Conservation (phyloP, 2,113 vertebrate genomes). For the Taurulus bubalis region DNA sequence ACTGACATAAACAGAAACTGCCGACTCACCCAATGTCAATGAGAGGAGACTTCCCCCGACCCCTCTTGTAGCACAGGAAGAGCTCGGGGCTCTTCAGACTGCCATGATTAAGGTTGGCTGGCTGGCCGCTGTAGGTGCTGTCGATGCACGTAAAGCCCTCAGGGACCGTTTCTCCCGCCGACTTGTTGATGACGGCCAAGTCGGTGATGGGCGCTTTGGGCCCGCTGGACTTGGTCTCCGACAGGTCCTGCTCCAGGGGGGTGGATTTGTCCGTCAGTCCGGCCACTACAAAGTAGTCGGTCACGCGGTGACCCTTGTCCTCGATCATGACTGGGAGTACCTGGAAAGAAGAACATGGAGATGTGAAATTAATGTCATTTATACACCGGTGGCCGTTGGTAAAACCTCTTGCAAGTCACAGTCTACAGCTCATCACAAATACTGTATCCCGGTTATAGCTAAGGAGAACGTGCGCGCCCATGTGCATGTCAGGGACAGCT, state of each 20-base stretch:
- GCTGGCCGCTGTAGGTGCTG: slow-evolving; percentile 91
- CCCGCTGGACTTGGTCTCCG: slow-evolving; percentile 90
- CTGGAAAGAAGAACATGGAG: slow-evolving; percentile 58
- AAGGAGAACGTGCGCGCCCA: neutral
- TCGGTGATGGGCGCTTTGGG: slow-evolving; percentile 97
- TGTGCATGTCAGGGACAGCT: slow-evolving; percentile 1
- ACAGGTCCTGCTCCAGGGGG: slow-evolving; percentile 93
- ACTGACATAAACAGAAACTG: slow-evolving; percentile 8
- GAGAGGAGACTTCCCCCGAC: slow-evolving; percentile 91
- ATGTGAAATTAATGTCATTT: neutral
- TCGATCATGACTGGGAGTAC: slow-evolving; percentile 91
- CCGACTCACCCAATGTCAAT: slow-evolving; percentile 92
- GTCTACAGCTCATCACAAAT: neutral
- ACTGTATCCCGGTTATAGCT: neutral
- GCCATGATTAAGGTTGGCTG: slow-evolving; percentile 97
- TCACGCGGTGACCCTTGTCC: slow-evolving; percentile 96
- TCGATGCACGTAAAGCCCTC: slow-evolving; percentile 97
- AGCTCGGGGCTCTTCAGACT: slow-evolving; percentile 98
- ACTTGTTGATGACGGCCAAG: slow-evolving; percentile 94
- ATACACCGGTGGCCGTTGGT: neutral
- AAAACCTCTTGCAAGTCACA: neutral
- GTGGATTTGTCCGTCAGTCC: slow-evolving; percentile 94
- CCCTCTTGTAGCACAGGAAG: slow-evolving; percentile 95
- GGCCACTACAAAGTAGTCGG: slow-evolving; percentile 98
- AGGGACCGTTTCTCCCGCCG: slow-evolving; percentile 92